Conservation (phyloP, 2,888 invertebrate species). For the Rhimphoctona megacephalus region DNA sequence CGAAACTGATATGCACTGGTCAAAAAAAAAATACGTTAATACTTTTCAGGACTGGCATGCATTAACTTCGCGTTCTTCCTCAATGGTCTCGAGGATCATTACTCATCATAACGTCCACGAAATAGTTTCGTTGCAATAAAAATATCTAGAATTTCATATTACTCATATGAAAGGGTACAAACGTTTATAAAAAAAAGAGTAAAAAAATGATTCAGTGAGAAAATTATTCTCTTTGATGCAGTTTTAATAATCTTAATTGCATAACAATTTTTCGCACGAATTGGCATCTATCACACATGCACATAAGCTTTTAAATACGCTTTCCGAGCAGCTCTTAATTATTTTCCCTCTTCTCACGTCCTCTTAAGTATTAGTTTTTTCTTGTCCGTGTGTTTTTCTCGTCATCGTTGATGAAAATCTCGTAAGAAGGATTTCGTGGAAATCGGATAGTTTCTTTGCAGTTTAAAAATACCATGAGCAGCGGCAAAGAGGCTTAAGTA, state of each 20-base stretch:
- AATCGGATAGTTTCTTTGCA: conserved; percentile 30
- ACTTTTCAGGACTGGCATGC: background rate
- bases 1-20: conserved; percentile 9
- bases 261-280: background rate
- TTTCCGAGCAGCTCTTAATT: background rate
- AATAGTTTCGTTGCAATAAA: background rate
- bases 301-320: background rate
- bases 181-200: background rate
- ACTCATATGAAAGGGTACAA: background rate
- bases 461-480: background rate
- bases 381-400: background rate
- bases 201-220: background rate
- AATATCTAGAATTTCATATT: background rate
- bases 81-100: background rate
- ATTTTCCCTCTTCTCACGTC: conserved; percentile 21
- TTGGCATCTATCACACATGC: background rate
- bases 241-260: background rate
- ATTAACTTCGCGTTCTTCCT: background rate
- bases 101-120: background rate
- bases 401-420: conserved; percentile 46
- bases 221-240: conserved; percentile 1
- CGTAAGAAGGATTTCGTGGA: conserved; percentile 29
- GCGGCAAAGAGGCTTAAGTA: conserved; percentile 34
- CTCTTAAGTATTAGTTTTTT: background rate
- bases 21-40: conserved; percentile 26